Conservation (phyloP, 2,113 vertebrate species). For the Phrynosoma platyrhinos region DNA sequence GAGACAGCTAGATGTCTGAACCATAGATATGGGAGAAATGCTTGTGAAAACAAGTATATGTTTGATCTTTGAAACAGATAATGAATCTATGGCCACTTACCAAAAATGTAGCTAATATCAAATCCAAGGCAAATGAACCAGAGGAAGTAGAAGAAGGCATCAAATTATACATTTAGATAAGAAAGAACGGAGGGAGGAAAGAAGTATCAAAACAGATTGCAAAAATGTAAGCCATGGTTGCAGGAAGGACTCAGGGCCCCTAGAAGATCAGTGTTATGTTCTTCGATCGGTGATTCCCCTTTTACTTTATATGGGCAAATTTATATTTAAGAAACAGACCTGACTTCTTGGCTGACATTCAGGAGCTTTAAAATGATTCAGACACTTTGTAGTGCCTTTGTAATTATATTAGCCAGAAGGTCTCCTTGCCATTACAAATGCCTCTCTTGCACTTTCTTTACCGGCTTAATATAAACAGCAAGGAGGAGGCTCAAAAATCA, state of each 20-base stretch:
- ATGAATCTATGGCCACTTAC: constrained; percentile 13
- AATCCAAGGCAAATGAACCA: constrained; percentile 21
- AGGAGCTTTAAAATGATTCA: not conserved
- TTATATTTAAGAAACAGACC: too few relatives aligned
- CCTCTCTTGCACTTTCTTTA: not conserved
- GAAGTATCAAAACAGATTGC: too few relatives aligned
- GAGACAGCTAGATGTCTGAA: constrained; percentile 30
- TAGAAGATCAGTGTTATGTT: not conserved
- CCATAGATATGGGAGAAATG: constrained; percentile 37
- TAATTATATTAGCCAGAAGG: not conserved
- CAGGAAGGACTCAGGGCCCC: not conserved
- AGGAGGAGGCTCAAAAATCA: too few relatives aligned
- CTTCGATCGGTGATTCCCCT: too few relatives aligned
- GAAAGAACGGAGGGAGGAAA: too few relatives aligned
- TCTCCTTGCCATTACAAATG: not conserved
- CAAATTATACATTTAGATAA: too few relatives aligned
- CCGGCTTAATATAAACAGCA: not conserved
- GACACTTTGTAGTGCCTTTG: not conserved
- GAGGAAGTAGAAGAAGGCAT: not conserved
- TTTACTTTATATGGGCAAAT: too few relatives aligned
- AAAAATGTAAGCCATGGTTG: too few relatives aligned
- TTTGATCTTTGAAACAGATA: constrained; percentile 44
- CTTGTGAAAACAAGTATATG: not conserved
- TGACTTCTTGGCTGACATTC: not conserved
- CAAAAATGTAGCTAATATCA: constrained; percentile 33